phyloP scores from a whole-genome alignment of 2,888 invertebrate species.

The Germaria angustata region DNA sequence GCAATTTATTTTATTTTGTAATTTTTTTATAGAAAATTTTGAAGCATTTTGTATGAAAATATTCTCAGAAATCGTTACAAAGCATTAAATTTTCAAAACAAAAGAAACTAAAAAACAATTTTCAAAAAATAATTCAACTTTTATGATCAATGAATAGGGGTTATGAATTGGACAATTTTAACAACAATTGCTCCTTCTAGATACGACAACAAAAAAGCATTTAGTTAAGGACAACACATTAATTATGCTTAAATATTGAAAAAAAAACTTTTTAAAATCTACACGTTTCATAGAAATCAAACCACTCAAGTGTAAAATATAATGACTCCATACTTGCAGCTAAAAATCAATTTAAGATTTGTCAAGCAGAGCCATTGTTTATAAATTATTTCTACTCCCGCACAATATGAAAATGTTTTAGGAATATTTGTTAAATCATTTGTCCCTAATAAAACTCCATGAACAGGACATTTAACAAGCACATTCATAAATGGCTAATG shows the following conservation, averaged over 20 bases:
- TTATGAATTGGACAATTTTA: conserved; percentile 64
- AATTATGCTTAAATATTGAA: conserved; percentile 67
- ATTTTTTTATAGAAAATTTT: background rate
- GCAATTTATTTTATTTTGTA: background rate
- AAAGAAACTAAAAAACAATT: conserved; percentile 54
- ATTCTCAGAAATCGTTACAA: conserved; percentile 17
- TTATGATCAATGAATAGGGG: conserved; percentile 52
- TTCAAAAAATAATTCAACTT: conserved; percentile 27
- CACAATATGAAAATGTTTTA: conserved; percentile 32
- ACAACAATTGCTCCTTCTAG: conserved; percentile 20
- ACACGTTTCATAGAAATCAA: conserved; percentile 19
- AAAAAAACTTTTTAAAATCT: conserved; percentile 32
- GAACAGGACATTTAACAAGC: conserved; percentile 55
- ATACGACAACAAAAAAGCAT: conserved; percentile 59
- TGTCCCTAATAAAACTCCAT: conserved; percentile 37
- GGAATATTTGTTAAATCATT: conserved; percentile 60
- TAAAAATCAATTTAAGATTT: conserved; percentile 62
- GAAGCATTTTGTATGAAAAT: background rate
- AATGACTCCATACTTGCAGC: conserved; percentile 29
- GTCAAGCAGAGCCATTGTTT: conserved; percentile 68
- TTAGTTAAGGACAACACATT: conserved; percentile 69
- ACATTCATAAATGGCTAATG: conserved; percentile 13
- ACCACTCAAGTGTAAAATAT: conserved; percentile 33
- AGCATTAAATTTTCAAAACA: background rate
- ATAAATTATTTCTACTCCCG: background rate